Evolutionary conservation across 2,113 vertebrate species (phyloP), one percentile per base, ranked within the genome.

Genomic region (Cardinalis cardinalis): DNA sequence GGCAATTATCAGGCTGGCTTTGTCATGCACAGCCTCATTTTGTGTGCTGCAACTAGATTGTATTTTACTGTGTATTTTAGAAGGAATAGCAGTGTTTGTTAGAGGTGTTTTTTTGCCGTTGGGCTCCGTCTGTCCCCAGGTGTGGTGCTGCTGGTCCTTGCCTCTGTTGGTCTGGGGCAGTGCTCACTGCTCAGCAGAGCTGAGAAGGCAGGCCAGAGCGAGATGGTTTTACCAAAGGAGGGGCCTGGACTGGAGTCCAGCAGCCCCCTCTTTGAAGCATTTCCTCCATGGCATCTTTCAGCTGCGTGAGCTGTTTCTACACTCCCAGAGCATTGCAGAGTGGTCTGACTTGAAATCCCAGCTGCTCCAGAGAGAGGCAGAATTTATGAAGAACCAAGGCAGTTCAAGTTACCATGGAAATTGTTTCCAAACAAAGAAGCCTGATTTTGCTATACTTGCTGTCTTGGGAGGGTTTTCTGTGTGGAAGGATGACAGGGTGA

Each of bases 331-430:
- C 48, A 6, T 9, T 56, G 85, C 2, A 0, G 16, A 85, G 53
- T 8, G 25, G 10, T 60, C 71, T 64, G 11, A 8, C 71, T 83
- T 6, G 69, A 51, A 58, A 77, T 32, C 49, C 44, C 84, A 88
- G 77, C 81, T 51, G 76, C 84, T 86, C 63, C 32, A 24, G 48
- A 38, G 58, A 78, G 64, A 77, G 34, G 32, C 77, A 84, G 77
- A 51, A 63, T 31, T 69, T 31, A 32, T n/a, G 51, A 61, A 88
- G 77, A 12, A 74, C 26, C 12, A 32, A 65, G 61, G 89, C 32
- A 20, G 48, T 83, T 46, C 10, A 15, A n/a, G 82, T 87, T 89
- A 9, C 92, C 84, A 64, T 65, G 88, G 93, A 14, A 79, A 78
- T 46, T 4, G 24, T 7, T 82, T 63, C 89, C 61, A 84, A 89